Percentiles rank a stretch among this genome's conserved stretches.
Conservation (phyloP, 2,797 vertebrate species). For the Allobates femoralis region DNA sequence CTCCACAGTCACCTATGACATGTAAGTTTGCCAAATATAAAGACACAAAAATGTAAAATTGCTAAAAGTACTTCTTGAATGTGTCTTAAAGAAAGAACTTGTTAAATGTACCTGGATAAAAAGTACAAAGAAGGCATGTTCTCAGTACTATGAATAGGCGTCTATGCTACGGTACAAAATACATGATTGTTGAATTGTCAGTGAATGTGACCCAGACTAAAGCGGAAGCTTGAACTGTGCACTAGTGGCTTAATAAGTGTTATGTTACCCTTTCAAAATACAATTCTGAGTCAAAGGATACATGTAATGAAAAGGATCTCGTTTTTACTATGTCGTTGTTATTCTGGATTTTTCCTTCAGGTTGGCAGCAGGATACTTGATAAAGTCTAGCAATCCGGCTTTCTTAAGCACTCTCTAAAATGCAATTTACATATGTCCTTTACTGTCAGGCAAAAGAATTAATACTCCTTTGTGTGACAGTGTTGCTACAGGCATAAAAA, state of each 20-base stretch:
- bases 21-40: neutral
- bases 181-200: conserved; percentile 9
- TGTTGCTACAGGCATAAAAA: conserved; percentile 47
- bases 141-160: neutral
- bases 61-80: conserved; percentile 5
- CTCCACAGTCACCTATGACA: neutral
- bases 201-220: conserved; percentile 6
- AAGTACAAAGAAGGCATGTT: neutral
- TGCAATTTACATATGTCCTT: conserved; percentile 58
- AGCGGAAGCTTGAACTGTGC: conserved; percentile 12
- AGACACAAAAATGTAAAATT: neutral
- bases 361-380: conserved; percentile 48
- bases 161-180: neutral
- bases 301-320: conserved; percentile 10
- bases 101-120: conserved; percentile 2
- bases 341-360: conserved; percentile 4
- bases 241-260: neutral
- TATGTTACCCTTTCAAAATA: conserved; percentile 10
- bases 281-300: conserved; percentile 1
- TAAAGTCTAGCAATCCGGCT: conserved; percentile 37
- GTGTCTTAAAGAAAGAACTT: conserved; percentile 2
- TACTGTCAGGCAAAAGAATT: conserved; percentile 44
- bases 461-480: conserved; percentile 42
- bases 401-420: conserved; percentile 33
- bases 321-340: neutral